These are phyloP conservation scores for Symphodus melops DNA, from an alignment of 2,113 vertebrate genomes.

Conservation along the genomic window DNA sequence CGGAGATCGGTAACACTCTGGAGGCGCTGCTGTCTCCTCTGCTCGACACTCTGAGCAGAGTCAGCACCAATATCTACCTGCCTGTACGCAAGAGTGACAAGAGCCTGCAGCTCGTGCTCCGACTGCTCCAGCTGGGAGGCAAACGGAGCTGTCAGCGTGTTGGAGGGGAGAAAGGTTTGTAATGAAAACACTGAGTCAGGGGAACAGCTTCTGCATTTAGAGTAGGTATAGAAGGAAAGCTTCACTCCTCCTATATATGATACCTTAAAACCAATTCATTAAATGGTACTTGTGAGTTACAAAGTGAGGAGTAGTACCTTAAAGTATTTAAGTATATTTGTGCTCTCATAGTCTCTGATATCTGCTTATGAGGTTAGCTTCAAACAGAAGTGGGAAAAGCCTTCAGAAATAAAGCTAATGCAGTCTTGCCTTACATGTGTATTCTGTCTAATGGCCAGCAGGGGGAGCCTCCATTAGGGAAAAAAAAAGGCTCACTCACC, in stretches of 20 bases:
- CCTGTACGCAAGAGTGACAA: conserved; percentile 89
- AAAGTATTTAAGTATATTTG: too few relatives aligned
- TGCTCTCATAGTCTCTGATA: too few relatives aligned
- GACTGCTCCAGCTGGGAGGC: conserved; percentile 82
- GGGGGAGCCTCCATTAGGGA: too few relatives aligned
- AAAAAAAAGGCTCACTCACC: too few relatives aligned
- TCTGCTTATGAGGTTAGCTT: too few relatives aligned
- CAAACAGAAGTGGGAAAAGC: too few relatives aligned
- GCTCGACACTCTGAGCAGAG: conserved; percentile 88
- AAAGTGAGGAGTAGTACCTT: background rate
- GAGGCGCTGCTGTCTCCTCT: conserved; percentile 88
- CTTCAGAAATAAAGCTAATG: background rate
- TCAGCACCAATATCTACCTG: conserved; percentile 91
- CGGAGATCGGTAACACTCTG: conserved; percentile 73
- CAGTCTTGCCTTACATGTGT: background rate
- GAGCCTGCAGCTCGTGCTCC: conserved; percentile 90
- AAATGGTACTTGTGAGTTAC: background rate
- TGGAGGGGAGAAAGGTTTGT: conserved; percentile 60
- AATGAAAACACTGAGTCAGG: conserved; percentile 10
- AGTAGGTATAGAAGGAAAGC: background rate
- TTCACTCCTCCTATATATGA: background rate
- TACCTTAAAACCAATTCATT: background rate
- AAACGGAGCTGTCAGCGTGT: conserved; percentile 5
- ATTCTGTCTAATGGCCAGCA: background rate
- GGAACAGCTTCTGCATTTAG: background rate